Evolutionary conservation across 2,888 invertebrate species (phyloP).

Genomic region (Melipona bicolor): DNA sequence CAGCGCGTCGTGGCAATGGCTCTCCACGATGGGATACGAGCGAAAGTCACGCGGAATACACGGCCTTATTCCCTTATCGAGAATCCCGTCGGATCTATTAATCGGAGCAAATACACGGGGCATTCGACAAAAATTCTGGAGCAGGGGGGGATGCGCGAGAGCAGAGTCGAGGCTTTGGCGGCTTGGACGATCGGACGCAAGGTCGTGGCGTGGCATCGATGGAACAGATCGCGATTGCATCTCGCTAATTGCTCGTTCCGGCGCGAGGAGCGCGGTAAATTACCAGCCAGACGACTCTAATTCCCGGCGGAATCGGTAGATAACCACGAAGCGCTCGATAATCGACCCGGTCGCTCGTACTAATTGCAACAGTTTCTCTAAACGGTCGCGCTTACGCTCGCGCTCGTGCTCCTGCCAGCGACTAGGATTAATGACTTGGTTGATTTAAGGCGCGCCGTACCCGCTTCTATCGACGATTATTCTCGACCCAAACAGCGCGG

Average conservation of each 20-base stretch:
- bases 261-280: constrained; percentile 48
- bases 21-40: no score
- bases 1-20: not conserved
- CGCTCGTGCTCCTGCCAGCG: not conserved
- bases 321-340: constrained; percentile 22
- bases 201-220: constrained; percentile 36
- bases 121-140: not conserved
- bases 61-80: constrained; percentile 2
- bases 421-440: not conserved
- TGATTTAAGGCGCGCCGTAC: constrained; percentile 16
- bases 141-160: not conserved
- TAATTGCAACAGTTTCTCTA: constrained; percentile 19
- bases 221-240: constrained; percentile 48
- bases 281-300: constrained; percentile 36
- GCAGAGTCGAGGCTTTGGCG: not conserved
- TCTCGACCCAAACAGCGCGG: not conserved
- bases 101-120: not conserved
- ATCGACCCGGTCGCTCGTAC: constrained; percentile 1
- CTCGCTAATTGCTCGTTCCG: constrained; percentile 60
- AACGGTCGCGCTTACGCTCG: not conserved
- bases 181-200: constrained; percentile 6
- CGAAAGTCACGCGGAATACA: not conserved
- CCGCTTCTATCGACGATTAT: constrained; percentile 6
- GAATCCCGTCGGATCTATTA: not conserved
- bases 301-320: constrained; percentile 35